These are phyloP conservation scores for Cynopterus sphinx DNA, from an alignment of 2,797 vertebrate genomes.

Conservation along the genomic window DNA sequence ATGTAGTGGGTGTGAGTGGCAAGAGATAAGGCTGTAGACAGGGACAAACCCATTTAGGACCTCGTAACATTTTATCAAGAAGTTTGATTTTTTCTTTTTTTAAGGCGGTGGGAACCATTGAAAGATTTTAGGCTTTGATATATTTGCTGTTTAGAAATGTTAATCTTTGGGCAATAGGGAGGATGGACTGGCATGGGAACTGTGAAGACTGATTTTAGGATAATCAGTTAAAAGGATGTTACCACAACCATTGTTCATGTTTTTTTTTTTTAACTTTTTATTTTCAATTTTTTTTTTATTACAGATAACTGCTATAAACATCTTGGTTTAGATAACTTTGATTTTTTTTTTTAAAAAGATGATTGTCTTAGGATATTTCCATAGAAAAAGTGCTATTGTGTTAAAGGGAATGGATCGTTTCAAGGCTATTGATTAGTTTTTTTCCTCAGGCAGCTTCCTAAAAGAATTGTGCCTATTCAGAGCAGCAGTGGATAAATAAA, in stretches of 20 bases:
- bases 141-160: constrained; percentile 39
- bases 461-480: constrained; percentile 16
- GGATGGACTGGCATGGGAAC: neutral
- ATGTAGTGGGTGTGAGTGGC: neutral
- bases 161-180: neutral
- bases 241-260: neutral
- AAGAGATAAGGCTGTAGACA: neutral
- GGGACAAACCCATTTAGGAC: neutral
- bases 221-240: constrained; percentile 15
- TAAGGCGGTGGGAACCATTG: neutral
- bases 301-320: constrained; percentile 5
- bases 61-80: constrained; percentile 23
- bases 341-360: neutral
- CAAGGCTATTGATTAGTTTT: constrained; percentile 7
- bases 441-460: neutral
- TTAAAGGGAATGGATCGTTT: constrained; percentile 33
- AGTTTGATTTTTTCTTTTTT: neutral
- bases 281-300: constrained; percentile 15
- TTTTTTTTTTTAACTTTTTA: constrained; percentile 24
- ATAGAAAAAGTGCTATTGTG: neutral
- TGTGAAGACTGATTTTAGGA: constrained; percentile 8
- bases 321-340: neutral
- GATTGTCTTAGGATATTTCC: constrained; percentile 15
- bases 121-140: constrained; percentile 7
- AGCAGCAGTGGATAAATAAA: neutral